These are phyloP conservation scores for Tiphia femorata DNA, from an alignment of 2,888 invertebrate genomes.

Conservation along the genomic window DNA sequence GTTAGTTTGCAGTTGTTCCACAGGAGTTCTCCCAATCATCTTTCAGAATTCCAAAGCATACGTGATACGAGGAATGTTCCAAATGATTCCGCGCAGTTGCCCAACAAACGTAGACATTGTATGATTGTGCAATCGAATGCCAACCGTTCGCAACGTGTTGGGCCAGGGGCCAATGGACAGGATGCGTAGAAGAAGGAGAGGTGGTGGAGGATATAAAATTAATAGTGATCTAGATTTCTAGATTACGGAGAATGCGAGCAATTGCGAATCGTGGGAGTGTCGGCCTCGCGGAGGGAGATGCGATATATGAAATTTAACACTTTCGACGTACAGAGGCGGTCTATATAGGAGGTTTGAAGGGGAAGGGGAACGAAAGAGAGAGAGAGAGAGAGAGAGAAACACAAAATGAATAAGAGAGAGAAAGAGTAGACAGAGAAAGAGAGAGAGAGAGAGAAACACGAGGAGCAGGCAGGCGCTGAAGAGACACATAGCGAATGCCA, in stretches of 20 bases:
- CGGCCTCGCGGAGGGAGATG: slow-evolving; percentile 45
- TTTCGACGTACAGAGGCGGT: slow-evolving; percentile 53
- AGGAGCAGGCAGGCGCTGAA: slow-evolving; percentile 33
- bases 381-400: slow-evolving; percentile 27
- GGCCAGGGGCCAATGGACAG: no score
- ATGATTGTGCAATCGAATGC: no score
- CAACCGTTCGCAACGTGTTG: no score
- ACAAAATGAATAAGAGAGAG: slow-evolving; percentile 18
- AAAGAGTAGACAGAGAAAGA: slow-evolving; percentile 24
- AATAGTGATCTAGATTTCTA: slow-evolving; percentile 68
- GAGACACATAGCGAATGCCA: slow-evolving; percentile 56
- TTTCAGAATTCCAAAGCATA: no score
- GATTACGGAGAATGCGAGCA: slow-evolving; percentile 66
- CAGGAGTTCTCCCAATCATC: no score
- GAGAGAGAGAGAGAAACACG: slow-evolving; percentile 23
- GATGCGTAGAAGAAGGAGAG: neutral
- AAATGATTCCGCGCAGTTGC: neutral
- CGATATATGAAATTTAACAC: slow-evolving; percentile 64
- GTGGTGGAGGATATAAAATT: slow-evolving; percentile 63
- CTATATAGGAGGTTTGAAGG: slow-evolving; percentile 17
- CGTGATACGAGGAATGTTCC: no score
- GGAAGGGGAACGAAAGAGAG: slow-evolving; percentile 24
- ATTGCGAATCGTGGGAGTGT: slow-evolving; percentile 65
- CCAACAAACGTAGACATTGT: no score
- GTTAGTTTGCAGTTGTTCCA: no score